These are phyloP conservation scores for Sebastes alutus DNA, from an alignment of 2,797 vertebrate species.

Conservation along the genomic window DNA sequence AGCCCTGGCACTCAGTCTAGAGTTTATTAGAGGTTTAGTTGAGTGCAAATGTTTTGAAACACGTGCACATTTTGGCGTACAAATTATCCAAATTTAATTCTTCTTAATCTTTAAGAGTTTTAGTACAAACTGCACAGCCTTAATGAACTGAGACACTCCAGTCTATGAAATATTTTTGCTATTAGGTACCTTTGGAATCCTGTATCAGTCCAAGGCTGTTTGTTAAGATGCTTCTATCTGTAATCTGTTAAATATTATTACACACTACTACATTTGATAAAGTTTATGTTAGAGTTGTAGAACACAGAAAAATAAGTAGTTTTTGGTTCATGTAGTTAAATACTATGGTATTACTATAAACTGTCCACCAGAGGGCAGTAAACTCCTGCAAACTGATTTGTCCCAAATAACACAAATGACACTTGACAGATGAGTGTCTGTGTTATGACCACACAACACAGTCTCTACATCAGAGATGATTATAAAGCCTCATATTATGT, in stretches of 20 bases:
- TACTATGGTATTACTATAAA: neutral
- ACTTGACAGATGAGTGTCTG: neutral
- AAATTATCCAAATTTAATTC: neutral
- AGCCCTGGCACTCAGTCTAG: neutral
- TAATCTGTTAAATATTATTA: neutral
- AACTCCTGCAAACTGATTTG: neutral
- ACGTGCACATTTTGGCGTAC: neutral
- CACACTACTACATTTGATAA: neutral
- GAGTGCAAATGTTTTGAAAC: neutral
- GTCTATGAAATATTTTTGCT: neutral
- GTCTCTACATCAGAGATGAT: neutral
- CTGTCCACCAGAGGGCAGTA: constrained; percentile 71
- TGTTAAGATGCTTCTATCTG: neutral
- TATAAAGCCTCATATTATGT: neutral
- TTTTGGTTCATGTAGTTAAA: neutral
- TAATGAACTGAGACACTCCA: neutral
- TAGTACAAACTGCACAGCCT: neutral
- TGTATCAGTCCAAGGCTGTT: neutral
- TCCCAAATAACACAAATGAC: neutral
- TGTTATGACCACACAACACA: neutral
- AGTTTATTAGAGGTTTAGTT: neutral
- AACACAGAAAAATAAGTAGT: neutral
- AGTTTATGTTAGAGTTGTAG: neutral
- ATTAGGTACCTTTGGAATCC: neutral
- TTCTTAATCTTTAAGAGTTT: neutral